Evolutionary conservation across 2,888 invertebrate genomes (phyloP), one percentile per base, ranked within the genome.

Genomic region (Polymixis flavicincta): DNA sequence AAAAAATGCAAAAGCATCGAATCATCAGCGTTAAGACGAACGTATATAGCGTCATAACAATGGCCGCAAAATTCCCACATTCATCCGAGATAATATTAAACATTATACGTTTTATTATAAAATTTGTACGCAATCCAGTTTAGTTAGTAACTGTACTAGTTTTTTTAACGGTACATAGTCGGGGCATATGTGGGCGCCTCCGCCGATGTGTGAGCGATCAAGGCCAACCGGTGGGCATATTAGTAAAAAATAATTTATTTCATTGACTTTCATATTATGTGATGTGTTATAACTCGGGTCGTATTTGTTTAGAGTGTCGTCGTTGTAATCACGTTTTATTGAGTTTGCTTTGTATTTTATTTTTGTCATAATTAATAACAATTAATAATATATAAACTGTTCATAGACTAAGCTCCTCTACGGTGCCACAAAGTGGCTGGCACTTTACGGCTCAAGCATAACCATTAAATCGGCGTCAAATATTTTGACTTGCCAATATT

Each of bases 21-120:
- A 54, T 70, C 57, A 14, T 22, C 32, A 70, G 84, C 28, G 45
- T 70, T 19, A 74, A 80, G 61, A 80, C 5, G 74, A 84, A 70
- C 59, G 45, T 22, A 11, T 45, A 45, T 45, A 74, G n/a, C 72
- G 17, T 48, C 57, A 57, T 50, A 74, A 87, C 87, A 87, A 87
- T 87, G 60, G 74, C 63, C 64, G 14, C 52, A 7, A 68, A 59
- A 71, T 92, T 93, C 93, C 89, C 93, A 92, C 93, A 91, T 88
- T 75, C 88, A 87, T 89, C 88, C 83, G 84, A 89, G 84, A 86
- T 86, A 88, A 88, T 90, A 91, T 88, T 89, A 88, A 84, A 91
- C 88, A 90, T 92, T 89, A 92, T 88, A 91, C 87, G 82, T 86
- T 89, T 89, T 90, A 90, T 91, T 89, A 91, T 90, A 89, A 89